Conservation (phyloP, 1,140 invertebrate species). For the Sitophilus oryzae region DNA sequence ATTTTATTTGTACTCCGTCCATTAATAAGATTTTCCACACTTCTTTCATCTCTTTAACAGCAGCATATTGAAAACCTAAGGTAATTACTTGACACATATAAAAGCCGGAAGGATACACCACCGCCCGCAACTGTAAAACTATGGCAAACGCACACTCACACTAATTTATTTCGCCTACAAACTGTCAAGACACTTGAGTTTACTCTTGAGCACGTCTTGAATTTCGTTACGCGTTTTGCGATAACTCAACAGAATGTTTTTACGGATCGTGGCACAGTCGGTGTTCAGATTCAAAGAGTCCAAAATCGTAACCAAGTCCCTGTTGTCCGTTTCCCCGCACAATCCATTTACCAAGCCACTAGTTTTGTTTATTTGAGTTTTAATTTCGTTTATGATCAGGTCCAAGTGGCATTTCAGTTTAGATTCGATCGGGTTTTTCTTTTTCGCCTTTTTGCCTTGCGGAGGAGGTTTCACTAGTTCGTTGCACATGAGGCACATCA, state of each 20-base stretch:
- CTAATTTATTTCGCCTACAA: conserved; percentile 7
- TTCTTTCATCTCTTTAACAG: too few relatives aligned
- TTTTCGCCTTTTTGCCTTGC: conserved; percentile 31
- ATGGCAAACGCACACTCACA: not conserved
- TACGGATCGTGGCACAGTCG: conserved; percentile 24
- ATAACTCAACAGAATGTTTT: conserved; percentile 33
- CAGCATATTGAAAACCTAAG: too few relatives aligned
- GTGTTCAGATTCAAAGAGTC: conserved; percentile 31
- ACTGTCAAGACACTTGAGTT: conserved; percentile 29
- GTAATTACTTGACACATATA: too few relatives aligned
- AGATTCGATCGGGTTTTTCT: conserved; percentile 26
- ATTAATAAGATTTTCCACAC: too few relatives aligned
- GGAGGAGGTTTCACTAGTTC: conserved; percentile 32
- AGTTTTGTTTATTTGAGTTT: conserved; percentile 28
- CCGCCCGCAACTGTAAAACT: not conserved
- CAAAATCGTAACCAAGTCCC: conserved; percentile 28
- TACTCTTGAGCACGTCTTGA: conserved; percentile 32
- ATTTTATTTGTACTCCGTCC: too few relatives aligned
- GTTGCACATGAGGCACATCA: conserved; percentile 33
- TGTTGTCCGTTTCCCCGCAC: conserved; percentile 15
- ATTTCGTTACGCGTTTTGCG: conserved; percentile 31
- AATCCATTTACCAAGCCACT: conserved; percentile 30
- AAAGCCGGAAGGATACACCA: not conserved
- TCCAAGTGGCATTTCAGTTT: conserved; percentile 23
- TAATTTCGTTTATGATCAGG: conserved; percentile 26